Percentiles rank a stretch among this genome's conserved stretches.
phyloP scores from a whole-genome alignment of 2,113 vertebrate species.

The Euleptes europaea region DNA sequence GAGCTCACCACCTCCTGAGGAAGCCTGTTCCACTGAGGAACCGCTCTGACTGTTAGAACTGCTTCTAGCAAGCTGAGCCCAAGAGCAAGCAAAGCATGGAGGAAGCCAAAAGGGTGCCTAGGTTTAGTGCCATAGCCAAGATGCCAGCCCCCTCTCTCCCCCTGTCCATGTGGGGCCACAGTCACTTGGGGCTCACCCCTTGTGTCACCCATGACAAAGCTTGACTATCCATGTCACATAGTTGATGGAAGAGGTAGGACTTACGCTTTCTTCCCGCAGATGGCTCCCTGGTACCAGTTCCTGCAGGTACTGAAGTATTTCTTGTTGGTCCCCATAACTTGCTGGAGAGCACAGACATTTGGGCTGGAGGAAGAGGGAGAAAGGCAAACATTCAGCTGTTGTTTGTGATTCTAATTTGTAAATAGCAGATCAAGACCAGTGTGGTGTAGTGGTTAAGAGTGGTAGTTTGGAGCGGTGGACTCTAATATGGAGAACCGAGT shows the following conservation, averaged over 20 bases:
- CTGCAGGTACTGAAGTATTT: slow-evolving; percentile 98
- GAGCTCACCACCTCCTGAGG: too few relatives aligned
- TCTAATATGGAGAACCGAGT: too few relatives aligned
- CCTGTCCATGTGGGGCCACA: too few relatives aligned
- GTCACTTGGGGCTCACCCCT: not conserved
- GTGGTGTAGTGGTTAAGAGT: too few relatives aligned
- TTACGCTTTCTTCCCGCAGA: slow-evolving; percentile 98
- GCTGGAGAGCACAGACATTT: slow-evolving; percentile 95
- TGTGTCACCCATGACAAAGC: not conserved
- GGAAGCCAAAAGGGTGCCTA: not conserved
- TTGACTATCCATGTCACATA: not conserved
- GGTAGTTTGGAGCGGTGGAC: too few relatives aligned
- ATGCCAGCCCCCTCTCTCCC: not conserved
- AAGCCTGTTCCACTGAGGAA: too few relatives aligned
- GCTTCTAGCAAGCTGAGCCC: not conserved
- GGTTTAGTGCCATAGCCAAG: not conserved
- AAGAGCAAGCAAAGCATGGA: not conserved
- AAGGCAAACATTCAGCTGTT: slow-evolving; percentile 19
- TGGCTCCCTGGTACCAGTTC: slow-evolving; percentile 93
- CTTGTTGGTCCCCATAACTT: slow-evolving; percentile 94
- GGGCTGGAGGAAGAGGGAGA: slow-evolving; percentile 74
- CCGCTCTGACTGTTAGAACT: too few relatives aligned
- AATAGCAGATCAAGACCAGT: too few relatives aligned
- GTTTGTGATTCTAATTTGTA: not conserved
- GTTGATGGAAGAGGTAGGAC: slow-evolving; percentile 65